These are phyloP conservation scores for Drosophila testacea DNA, from an alignment of 2,888 invertebrate genomes.

Conservation along the genomic window DNA sequence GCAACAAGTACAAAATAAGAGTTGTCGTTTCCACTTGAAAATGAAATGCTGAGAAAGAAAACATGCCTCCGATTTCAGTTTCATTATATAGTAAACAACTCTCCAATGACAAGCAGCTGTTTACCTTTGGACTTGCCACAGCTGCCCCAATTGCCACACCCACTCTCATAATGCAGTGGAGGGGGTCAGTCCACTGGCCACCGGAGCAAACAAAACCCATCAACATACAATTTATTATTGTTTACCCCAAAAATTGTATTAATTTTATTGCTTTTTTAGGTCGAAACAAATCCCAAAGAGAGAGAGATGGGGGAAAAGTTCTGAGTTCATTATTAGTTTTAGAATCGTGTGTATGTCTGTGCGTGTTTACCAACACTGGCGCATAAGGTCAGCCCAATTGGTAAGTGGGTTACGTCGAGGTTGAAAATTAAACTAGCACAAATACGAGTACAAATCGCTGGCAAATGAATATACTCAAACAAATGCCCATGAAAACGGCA, in stretches of 20 bases:
- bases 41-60: constrained; percentile 4
- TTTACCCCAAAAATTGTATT: constrained; percentile 23
- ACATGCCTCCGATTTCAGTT: constrained; percentile 13
- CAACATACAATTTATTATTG: constrained; percentile 39
- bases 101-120: constrained; percentile 25
- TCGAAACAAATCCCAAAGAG: neutral
- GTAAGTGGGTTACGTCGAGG: constrained; percentile 70
- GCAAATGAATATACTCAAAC: constrained; percentile 13
- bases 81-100: constrained; percentile 15
- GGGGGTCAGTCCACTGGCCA: too few relatives aligned
- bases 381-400: constrained; percentile 58
- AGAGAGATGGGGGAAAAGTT: neutral
- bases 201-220: constrained; percentile 35
- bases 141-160: constrained; percentile 7
- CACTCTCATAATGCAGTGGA: constrained; percentile 12
- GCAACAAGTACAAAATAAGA: constrained; percentile 57
- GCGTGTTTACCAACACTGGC: constrained; percentile 51
- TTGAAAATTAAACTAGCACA: constrained; percentile 62
- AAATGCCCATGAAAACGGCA: constrained; percentile 45
- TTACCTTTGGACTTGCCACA: constrained; percentile 25
- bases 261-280: constrained; percentile 21
- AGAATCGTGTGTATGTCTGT: constrained; percentile 1
- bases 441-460: constrained; percentile 16
- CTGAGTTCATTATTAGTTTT: constrained; percentile 10
- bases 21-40: neutral